phyloP scores from a whole-genome alignment of 2,888 invertebrate species.

The Adineta ricciae region DNA sequence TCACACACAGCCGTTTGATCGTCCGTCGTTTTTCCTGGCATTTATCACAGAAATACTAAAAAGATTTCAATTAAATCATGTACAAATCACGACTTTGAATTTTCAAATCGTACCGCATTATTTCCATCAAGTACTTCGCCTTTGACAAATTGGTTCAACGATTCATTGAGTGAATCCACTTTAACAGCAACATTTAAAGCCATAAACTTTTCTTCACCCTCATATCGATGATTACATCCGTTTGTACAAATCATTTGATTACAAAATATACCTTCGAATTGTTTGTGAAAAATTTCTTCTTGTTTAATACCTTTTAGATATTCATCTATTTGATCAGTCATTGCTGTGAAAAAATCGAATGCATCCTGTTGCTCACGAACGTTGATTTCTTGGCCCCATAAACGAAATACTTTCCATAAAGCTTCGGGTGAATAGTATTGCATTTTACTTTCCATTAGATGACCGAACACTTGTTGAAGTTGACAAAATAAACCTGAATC shows the following conservation, averaged over 20 bases:
- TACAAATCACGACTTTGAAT: no score
- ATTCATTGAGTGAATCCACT: constrained; percentile 51
- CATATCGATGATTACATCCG: constrained; percentile 52
- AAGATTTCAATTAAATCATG: background rate
- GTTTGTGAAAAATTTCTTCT: constrained; percentile 51
- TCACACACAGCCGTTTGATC: constrained; percentile 53
- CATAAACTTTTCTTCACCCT: constrained; percentile 53
- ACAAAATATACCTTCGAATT: constrained; percentile 53
- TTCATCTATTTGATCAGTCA: constrained; percentile 54
- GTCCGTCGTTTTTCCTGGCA: constrained; percentile 38
- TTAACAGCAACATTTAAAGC: constrained; percentile 53
- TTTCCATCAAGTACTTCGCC: constrained; percentile 55
- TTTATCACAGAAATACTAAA: constrained; percentile 6
- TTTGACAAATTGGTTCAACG: constrained; percentile 54
- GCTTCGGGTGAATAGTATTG: constrained; percentile 53
- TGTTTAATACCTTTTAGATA: constrained; percentile 50
- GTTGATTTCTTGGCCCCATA: constrained; percentile 54
- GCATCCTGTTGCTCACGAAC: constrained; percentile 55
- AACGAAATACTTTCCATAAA: constrained; percentile 53
- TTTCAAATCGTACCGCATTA: constrained; percentile 45
- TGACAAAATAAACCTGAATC: constrained; percentile 49
- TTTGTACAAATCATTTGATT: constrained; percentile 55
- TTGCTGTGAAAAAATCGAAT: constrained; percentile 54
- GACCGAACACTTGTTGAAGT: constrained; percentile 53
- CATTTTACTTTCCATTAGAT: constrained; percentile 51